A percentile compares a stretch with the other conserved stretches of the same genome.
phyloP scores from a whole-genome alignment of 1,140 invertebrate species.

The Lepidostoma basale region DNA sequence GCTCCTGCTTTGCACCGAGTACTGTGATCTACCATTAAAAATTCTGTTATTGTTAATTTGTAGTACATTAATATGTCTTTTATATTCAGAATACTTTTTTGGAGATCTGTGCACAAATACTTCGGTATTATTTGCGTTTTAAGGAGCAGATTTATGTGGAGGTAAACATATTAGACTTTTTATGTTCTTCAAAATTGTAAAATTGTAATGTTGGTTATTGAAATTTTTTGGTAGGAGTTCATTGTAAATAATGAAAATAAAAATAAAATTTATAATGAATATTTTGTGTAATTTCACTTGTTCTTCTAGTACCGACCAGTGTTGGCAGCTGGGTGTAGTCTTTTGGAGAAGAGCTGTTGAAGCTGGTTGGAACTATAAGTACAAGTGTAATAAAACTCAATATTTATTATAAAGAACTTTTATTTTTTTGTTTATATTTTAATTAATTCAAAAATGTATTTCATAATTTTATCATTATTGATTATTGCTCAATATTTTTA shows the following conservation, averaged over 20 bases:
- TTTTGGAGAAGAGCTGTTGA: background rate
- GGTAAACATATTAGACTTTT: no score
- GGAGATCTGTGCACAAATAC: constrained; percentile 6
- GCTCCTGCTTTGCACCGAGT: constrained; percentile 36
- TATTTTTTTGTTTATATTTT: background rate
- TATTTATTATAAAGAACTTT: no score
- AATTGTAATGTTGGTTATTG: no score
- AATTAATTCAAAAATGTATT: no score
- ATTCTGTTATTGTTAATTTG: constrained; percentile 32
- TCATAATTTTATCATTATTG: constrained; percentile 7
- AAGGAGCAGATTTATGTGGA: background rate
- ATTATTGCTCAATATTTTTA: constrained; percentile 19
- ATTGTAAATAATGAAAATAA: no score
- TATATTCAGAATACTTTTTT: constrained; percentile 14
- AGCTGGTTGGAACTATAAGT: no score
- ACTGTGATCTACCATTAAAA: constrained; percentile 44
- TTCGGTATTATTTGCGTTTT: background rate
- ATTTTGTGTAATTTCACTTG: no score
- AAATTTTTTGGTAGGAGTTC: no score
- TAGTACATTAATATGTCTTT: constrained; percentile 24
- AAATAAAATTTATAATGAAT: no score
- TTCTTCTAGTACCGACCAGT: no score
- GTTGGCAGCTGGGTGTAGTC: background rate
- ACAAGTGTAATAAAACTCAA: no score
- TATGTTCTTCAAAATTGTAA: constrained; percentile 1